Evolutionary conservation across 2,888 invertebrate genomes (phyloP).

Genomic region (Invenusta paracnida): DNA sequence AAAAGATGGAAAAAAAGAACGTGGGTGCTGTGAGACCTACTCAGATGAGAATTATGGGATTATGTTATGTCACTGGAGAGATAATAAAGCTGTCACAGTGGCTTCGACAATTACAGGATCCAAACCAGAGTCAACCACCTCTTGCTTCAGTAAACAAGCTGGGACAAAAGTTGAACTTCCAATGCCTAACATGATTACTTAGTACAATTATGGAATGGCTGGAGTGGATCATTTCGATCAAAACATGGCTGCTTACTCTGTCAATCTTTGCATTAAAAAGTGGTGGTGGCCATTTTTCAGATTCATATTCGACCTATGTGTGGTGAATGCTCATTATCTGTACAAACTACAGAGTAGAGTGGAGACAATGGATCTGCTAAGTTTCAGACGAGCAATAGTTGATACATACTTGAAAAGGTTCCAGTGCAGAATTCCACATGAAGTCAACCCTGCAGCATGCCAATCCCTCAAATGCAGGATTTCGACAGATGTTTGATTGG

Average conservation of each 20-base stretch:
- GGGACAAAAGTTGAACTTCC: neutral
- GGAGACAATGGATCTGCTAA: slow-evolving; percentile 13
- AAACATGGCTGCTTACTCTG: slow-evolving; percentile 15
- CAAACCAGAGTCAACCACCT: neutral
- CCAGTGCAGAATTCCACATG: neutral
- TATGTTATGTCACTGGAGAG: too few species aligned
- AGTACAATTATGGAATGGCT: slow-evolving; percentile 30
- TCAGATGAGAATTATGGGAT: too few species aligned
- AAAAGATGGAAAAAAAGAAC: too few species aligned
- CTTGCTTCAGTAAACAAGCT: neutral
- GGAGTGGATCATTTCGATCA: slow-evolving; percentile 14
- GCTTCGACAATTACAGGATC: too few species aligned
- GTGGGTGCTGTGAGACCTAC: too few species aligned
- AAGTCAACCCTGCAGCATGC: slow-evolving; percentile 15
- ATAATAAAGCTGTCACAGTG: too few species aligned
- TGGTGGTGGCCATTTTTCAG: slow-evolving; percentile 25
- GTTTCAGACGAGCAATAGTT: slow-evolving; percentile 32
- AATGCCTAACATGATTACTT: slow-evolving; percentile 29
- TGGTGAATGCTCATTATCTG: slow-evolving; percentile 24
- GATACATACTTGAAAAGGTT: slow-evolving; percentile 31
- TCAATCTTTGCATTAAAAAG: neutral
- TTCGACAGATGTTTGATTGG: neutral
- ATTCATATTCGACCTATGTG: slow-evolving; percentile 11
- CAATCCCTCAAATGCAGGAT: neutral
- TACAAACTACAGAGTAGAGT: slow-evolving; percentile 1